phyloP scores from a whole-genome alignment of 2,888 invertebrate genomes.

The Standfussiana lucernea region DNA sequence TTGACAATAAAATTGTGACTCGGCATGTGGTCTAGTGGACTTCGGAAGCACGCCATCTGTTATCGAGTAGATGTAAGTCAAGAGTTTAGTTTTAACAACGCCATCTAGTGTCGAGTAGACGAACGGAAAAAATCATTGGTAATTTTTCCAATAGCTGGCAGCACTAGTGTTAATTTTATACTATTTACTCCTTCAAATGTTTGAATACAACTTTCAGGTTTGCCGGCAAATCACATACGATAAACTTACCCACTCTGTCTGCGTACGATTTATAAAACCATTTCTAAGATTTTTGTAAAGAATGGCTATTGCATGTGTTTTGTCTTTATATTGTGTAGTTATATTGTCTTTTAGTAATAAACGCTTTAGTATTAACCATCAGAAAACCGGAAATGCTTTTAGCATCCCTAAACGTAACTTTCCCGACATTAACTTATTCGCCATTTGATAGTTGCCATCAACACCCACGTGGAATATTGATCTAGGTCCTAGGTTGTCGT shows the following conservation, averaged over 20 bases:
- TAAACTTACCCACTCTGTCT: background rate
- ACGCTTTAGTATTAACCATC: background rate
- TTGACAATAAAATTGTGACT: slow-evolving; percentile 2
- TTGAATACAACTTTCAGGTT: slow-evolving; percentile 26
- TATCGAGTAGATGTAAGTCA: slow-evolving; percentile 45
- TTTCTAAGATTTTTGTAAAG: background rate
- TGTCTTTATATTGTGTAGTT: no score
- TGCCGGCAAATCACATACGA: slow-evolving; percentile 11
- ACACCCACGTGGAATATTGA: no score
- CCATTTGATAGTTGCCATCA: background rate
- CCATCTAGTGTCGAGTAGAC: slow-evolving; percentile 53
- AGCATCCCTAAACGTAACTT: slow-evolving; percentile 1
- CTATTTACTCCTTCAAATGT: background rate
- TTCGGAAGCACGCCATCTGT: slow-evolving; percentile 63
- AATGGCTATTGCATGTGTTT: background rate
- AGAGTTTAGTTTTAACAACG: background rate
- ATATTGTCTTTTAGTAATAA: background rate
- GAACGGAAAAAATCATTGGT: background rate
- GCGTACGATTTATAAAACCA: background rate
- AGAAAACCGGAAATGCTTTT: background rate
- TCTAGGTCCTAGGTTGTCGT: no score
- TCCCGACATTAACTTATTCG: background rate
- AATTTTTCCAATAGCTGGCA: slow-evolving; percentile 41
- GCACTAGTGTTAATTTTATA: background rate
- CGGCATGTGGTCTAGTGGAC: background rate